Evolutionary conservation across 1,140 invertebrate species (phyloP).

Genomic region (Papilio helenus): DNA sequence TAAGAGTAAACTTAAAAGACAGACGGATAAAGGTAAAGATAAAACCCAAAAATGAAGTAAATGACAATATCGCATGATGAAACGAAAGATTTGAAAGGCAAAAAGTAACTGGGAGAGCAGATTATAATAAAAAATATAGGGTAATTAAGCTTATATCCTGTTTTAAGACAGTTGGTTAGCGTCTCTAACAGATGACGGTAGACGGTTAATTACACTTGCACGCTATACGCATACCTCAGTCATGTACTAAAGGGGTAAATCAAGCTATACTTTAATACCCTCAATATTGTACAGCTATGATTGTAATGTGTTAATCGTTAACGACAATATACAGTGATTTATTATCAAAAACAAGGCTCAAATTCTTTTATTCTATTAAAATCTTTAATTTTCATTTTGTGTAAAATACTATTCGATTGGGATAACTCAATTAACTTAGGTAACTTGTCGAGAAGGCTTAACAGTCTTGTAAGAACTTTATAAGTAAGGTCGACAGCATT

Average conservation of each 20-base stretch:
- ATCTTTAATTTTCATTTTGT: background rate
- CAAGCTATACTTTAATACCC: background rate
- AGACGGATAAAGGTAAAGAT: too few relatives aligned
- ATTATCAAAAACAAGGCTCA: too few relatives aligned
- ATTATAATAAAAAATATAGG: background rate
- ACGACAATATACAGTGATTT: too few relatives aligned
- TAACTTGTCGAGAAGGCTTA: background rate
- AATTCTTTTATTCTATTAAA: too few relatives aligned
- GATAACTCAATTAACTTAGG: background rate
- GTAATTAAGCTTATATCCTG: background rate
- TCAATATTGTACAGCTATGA: background rate
- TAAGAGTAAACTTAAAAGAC: too few relatives aligned
- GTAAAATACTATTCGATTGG: background rate
- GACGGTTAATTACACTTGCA: background rate
- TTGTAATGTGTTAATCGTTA: too few relatives aligned
- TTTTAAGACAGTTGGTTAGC: background rate
- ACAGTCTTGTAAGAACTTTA: conserved; percentile 3
- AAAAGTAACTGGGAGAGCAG: background rate
- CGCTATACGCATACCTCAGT: too few relatives aligned
- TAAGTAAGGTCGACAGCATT: conserved; percentile 15
- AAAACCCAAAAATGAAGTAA: too few relatives aligned
- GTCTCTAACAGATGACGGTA: background rate
- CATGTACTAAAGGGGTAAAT: too few relatives aligned
- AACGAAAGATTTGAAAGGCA: too few relatives aligned
- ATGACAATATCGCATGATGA: too few relatives aligned